These are phyloP conservation scores for Thumatha senex DNA, from an alignment of 2,888 invertebrate species.

Conservation along the genomic window DNA sequence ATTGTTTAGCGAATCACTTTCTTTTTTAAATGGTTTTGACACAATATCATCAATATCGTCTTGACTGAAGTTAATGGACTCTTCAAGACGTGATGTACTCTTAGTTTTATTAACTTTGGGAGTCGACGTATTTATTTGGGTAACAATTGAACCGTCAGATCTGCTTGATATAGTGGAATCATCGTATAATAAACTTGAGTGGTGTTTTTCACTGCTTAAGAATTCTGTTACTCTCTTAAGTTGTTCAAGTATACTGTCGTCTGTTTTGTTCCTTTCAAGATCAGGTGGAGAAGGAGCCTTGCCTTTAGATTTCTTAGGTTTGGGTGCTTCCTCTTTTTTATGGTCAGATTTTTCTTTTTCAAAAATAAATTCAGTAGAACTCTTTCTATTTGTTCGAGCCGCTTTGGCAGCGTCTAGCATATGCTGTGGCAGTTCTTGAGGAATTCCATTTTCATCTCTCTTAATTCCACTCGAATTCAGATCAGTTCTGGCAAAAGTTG, in stretches of 20 bases:
- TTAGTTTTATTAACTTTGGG: slow-evolving; percentile 74
- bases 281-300: slow-evolving; percentile 90
- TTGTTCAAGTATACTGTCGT: slow-evolving; percentile 75
- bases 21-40: slow-evolving; percentile 73
- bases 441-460: slow-evolving; percentile 84
- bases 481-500: slow-evolving; percentile 69
- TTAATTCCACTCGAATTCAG: slow-evolving; percentile 84
- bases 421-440: slow-evolving; percentile 88
- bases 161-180: slow-evolving; percentile 47
- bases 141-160: slow-evolving; percentile 41
- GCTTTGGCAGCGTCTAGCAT: slow-evolving; percentile 89
- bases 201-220: slow-evolving; percentile 69
- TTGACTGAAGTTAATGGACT: slow-evolving; percentile 74
- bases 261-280: slow-evolving; percentile 72
- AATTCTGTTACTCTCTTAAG: slow-evolving; percentile 69
- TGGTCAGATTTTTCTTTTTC: slow-evolving; percentile 60
- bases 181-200: slow-evolving; percentile 66
- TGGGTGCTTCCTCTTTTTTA: slow-evolving; percentile 64
- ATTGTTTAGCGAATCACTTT: slow-evolving; percentile 77
- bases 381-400: slow-evolving; percentile 86
- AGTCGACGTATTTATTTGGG: slow-evolving; percentile 74
- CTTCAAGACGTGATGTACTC: slow-evolving; percentile 61
- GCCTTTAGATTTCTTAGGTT: slow-evolving; percentile 86
- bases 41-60: slow-evolving; percentile 82
- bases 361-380: slow-evolving; percentile 61